Evolutionary conservation across 2,888 invertebrate genomes (phyloP), one percentile per base, ranked within the genome.

Genomic region (Hymenopus coronatus): DNA sequence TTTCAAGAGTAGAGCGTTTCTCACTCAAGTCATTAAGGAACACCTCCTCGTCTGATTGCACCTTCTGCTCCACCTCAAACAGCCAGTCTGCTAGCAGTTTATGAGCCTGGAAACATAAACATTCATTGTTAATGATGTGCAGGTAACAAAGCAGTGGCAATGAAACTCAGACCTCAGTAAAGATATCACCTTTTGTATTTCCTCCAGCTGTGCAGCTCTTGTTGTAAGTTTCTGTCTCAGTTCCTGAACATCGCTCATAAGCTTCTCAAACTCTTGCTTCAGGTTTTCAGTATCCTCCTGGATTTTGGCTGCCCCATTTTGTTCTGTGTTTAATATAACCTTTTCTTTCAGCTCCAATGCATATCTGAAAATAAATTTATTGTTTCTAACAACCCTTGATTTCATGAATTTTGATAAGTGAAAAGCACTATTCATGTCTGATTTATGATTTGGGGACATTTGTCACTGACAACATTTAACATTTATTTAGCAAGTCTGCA

Each of bases 281-380:
- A 98, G 93, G 91, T 95, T 96, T 92, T 98, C 98, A 0, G 98
- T 98, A 91, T 98, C 98, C 92, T 98, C 98, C 92, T 98, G 96
- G 89, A 99, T 98, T 93, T 97, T 97, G 0, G 96, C 96, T 0
- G 97, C 97, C 0, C 99, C 99, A 88, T 96, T 95, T 91, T 97
- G 96, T 93, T 98, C 98, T 0, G 98, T 99, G 92, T 98, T 98
- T 95, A 98, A 96, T 14, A 98, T 97, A 0, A 98, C 98, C 92
- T 97, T 97, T 93, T 99, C 99, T 92, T 98, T 98, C 2, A 98
- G 94, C 92, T 99, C 99, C 70, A 98, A 93, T 87, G 98, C 96
- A 92, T 98, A 98, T 9, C 92, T 91, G 33, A 14, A 83, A 89
- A 30, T 30, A 12, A 85, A 85, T n/a, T 86, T 82, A 87, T 83